Base-by-base conservation (phyloP, 2,888 invertebrate genomes). In the Rutpela maculata region DNA sequence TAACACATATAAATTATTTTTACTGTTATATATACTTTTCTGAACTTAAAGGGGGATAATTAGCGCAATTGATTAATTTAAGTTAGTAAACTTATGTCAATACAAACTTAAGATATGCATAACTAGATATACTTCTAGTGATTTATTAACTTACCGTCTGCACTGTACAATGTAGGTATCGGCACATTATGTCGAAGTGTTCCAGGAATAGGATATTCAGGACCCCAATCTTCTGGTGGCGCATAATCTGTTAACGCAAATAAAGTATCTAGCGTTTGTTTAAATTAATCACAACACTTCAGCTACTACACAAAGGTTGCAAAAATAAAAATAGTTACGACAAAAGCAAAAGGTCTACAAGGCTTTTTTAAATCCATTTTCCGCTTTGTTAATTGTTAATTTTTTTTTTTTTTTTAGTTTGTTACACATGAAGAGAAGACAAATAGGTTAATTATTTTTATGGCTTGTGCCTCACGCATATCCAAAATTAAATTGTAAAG, bases 151-250 rank as follows among this genome's bases (percentile, higher is more conserved):
- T 87, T 90, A 92, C 93, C 91, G 91, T 95, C 95, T 65, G 95
- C 95, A 82, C 93, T 95, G 88, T 95, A 95, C 38, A 96, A 91
- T 0, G 95, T 96, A 0, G 96, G 95, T 93, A 96, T 95, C 6
- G 95, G 96, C 84, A 96, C 92, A 77, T 93, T 92, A 89, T 92
- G 92, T 82, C 92, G 88, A 74, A 87, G 83, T 90, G 90, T 66
- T 87, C 88, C 85, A 89, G 91, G 88, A 78, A 93, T 89, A 50
- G 93, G 93, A 87, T 91, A 93, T 88, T 93, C 93, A 0, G 93
- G 92, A 15, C 93, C 92, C 93, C 93, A 93, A 85, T 93, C 93
- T 88, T 93, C 93, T 12, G 92, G 86, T 73, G 90, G 88, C 78
- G 88, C 87, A 84, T 87, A 89, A 89, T 89, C 89, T 89, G 88